Evolutionary conservation across 1,140 invertebrate genomes (phyloP), one percentile per base, ranked within the genome.

Genomic region (Hyles vespertilio): DNA sequence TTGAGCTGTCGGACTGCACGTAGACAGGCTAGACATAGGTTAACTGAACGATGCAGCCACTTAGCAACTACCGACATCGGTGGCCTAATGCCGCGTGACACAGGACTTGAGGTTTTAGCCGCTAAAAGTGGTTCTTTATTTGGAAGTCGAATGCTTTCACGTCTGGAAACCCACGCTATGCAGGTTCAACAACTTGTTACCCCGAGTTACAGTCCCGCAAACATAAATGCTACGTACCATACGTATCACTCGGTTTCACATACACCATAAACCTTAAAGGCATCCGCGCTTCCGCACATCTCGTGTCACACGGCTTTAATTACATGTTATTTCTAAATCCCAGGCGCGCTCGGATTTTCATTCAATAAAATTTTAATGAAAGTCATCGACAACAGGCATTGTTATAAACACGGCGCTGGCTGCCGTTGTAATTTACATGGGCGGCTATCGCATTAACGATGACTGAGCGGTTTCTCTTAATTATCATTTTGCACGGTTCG

Each of bases 401-500:
- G 81, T 82, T 83, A 74, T 73, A 77, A 82, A 82, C 76, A 81
- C 68, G 66, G 70, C 63, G n/a, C 22, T 43, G 51, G 34, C 48
- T 58, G 59, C 51, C 70, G 61, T 73, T 75, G 72, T 84, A 84
- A 86, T 84, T 81, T 84, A 84, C 81, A 79, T 79, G 69, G 66
- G 60, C 73, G 71, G 80, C 78, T 85, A 85, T 83, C 80, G 78
- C 73, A 83, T 86, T 84, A 84, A 84, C 74, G 81, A 86, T 87
- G 84, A 86, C 80, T 78, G 80, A 84, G 80, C 83, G 80, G 81
- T 81, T 84, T 85, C 81, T 84, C 77, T 85, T 86, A 86, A 88
- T 88, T 88, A 88, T 88, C 77, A 86, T 86, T 88, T 85, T 82
- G 77, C 78, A 84, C 75, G 85, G 81, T 88, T 84, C 83, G 83